Conservation (phyloP, 2,888 invertebrate genomes). For the Lepidochitona cinerea region DNA sequence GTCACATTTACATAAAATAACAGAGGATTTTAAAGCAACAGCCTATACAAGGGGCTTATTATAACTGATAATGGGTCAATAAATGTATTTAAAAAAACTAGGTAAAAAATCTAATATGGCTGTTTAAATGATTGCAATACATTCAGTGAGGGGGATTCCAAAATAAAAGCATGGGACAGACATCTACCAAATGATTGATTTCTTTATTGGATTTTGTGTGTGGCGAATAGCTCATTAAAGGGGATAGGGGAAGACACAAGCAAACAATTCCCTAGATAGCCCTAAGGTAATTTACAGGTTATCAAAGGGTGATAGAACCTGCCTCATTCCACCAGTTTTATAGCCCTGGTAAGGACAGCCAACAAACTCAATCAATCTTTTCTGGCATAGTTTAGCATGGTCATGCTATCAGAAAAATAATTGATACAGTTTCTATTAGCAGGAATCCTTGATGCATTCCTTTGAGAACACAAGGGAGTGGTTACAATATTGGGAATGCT, state of each 20-base stretch:
- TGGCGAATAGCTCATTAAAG: conserved; percentile 6
- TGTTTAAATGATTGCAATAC: no score
- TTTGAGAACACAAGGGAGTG: no score
- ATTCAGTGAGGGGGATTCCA: no score
- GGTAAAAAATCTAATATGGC: no score
- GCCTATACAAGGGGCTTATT: no score
- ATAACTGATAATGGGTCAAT: no score
- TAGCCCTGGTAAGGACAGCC: background rate
- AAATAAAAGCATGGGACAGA: background rate
- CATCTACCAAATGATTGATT: conserved; percentile 2
- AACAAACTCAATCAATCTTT: background rate
- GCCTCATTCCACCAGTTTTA: background rate
- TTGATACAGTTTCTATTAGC: conserved; percentile 6
- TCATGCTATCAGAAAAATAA: background rate
- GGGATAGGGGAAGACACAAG: background rate
- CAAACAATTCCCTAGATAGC: conserved; percentile 2
- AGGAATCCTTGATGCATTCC: no score
- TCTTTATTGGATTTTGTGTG: background rate
- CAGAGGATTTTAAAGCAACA: no score
- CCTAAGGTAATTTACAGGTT: background rate
- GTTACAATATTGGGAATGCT: no score
- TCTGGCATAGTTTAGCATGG: background rate
- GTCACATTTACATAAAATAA: no score
- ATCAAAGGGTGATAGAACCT: conserved; percentile 5
- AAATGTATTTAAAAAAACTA: no score